A percentile compares a stretch with the other conserved stretches of the same genome.
These are phyloP conservation scores for Elephas maximus DNA, from an alignment of 2,113 vertebrate genomes.

Conservation along the genomic window DNA sequence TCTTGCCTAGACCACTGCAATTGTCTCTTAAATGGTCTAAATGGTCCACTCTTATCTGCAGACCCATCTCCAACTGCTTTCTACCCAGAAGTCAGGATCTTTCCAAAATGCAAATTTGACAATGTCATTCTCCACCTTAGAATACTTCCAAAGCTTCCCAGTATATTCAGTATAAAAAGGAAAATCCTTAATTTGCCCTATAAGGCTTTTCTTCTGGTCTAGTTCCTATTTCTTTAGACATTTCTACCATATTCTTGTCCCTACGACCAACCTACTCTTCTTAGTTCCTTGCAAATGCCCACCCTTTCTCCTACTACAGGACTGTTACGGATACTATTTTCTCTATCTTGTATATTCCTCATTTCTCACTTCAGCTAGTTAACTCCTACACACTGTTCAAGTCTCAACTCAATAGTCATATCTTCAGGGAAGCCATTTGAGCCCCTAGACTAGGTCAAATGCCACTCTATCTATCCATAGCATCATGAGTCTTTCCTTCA, in stretches of 20 bases:
- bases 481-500: constrained; percentile 9
- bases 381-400: not conserved
- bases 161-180: not conserved
- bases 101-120: constrained; percentile 45
- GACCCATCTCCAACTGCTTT: not conserved
- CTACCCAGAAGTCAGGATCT: constrained; percentile 13
- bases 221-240: constrained; percentile 30
- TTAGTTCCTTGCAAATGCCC: constrained; percentile 2
- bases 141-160: not conserved
- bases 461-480: not conserved
- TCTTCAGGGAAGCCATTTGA: not conserved
- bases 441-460: not conserved
- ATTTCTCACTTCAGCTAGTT: constrained; percentile 1
- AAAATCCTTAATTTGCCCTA: constrained; percentile 18
- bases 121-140: not conserved
- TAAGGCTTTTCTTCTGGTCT: not conserved
- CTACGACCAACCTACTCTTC: not conserved
- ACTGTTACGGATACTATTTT: not conserved
- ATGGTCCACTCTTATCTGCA: not conserved
- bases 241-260: not conserved
- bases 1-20: not conserved
- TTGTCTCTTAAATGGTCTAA: not conserved
- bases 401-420: not conserved
- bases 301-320: not conserved
- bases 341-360: not conserved